Conservation (phyloP, 2,888 invertebrate species). For the Stenodera caucasica region DNA sequence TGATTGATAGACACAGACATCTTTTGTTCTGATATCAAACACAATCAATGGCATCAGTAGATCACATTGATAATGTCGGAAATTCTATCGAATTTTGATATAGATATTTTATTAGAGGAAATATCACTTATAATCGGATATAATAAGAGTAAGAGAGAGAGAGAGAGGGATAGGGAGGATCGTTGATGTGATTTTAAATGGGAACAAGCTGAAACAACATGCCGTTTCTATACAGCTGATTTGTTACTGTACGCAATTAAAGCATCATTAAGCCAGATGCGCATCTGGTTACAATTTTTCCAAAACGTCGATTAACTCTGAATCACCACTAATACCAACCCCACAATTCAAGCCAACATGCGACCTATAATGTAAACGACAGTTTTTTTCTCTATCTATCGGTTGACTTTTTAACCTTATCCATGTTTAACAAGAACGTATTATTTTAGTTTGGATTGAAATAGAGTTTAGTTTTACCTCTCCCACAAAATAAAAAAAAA, state of each 20-base stretch:
- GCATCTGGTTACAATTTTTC: constrained; percentile 9
- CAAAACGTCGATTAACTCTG: constrained; percentile 15
- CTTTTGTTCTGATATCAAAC: constrained; percentile 30
- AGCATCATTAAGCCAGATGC: constrained; percentile 17
- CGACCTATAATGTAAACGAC: neutral
- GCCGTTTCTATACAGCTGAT: neutral
- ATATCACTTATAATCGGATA: neutral
- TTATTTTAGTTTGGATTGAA: neutral
- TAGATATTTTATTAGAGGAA: constrained; percentile 24
- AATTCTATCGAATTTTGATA: constrained; percentile 22
- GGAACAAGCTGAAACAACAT: constrained; percentile 10
- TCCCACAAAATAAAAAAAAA: no score
- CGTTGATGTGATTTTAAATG: constrained; percentile 28
- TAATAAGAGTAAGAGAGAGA: no score
- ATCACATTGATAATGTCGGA: constrained; percentile 14
- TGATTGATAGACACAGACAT: constrained; percentile 46
- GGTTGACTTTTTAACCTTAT: no score
- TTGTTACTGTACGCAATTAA: constrained; percentile 16
- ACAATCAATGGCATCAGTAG: constrained; percentile 23
- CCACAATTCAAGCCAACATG: neutral
- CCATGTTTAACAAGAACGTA: neutral
- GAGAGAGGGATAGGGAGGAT: no score
- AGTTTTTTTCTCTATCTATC: neutral
- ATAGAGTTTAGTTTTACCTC: neutral
- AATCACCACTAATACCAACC: neutral